Percentiles rank a stretch among this genome's conserved stretches.
phyloP scores from a whole-genome alignment of 2,888 invertebrate species.

The Mythimna ferrago region DNA sequence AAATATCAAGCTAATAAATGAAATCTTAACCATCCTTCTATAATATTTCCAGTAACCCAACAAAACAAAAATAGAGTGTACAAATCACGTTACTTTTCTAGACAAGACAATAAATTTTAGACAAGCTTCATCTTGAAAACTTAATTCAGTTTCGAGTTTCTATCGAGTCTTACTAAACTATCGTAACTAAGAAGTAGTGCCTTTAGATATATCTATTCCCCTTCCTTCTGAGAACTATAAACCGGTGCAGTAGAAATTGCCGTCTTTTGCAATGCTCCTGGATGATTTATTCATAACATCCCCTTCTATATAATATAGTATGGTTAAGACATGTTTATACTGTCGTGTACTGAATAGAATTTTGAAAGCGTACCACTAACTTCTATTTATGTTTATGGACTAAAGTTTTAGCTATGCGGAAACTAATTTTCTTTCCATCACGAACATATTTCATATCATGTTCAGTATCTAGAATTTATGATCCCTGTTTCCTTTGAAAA shows the following conservation, averaged over 20 bases:
- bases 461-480: constrained; percentile 47
- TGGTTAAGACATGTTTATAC: constrained; percentile 66
- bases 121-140: not conserved
- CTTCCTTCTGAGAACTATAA: constrained; percentile 72
- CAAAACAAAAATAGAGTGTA: too few relatives aligned
- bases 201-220: constrained; percentile 64
- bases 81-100: too few relatives aligned
- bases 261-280: constrained; percentile 73
- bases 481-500: constrained; percentile 27
- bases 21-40: too few relatives aligned
- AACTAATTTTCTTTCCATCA: constrained; percentile 65
- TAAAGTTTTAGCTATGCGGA: constrained; percentile 57
- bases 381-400: constrained; percentile 61
- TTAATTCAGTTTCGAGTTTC: constrained; percentile 1
- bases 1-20: too few relatives aligned
- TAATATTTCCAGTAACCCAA: too few relatives aligned
- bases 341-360: constrained; percentile 59
- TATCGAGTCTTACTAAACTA: constrained; percentile 26
- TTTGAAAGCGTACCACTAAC: constrained; percentile 60
- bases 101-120: too few relatives aligned
- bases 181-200: constrained; percentile 50
- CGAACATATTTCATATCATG: constrained; percentile 54
- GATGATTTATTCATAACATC: constrained; percentile 80
- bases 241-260: constrained; percentile 75
- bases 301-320: constrained; percentile 68